These are phyloP conservation scores for Lethenteron reissneri DNA, from an alignment of 2,113 vertebrate genomes.

Conservation along the genomic window DNA sequence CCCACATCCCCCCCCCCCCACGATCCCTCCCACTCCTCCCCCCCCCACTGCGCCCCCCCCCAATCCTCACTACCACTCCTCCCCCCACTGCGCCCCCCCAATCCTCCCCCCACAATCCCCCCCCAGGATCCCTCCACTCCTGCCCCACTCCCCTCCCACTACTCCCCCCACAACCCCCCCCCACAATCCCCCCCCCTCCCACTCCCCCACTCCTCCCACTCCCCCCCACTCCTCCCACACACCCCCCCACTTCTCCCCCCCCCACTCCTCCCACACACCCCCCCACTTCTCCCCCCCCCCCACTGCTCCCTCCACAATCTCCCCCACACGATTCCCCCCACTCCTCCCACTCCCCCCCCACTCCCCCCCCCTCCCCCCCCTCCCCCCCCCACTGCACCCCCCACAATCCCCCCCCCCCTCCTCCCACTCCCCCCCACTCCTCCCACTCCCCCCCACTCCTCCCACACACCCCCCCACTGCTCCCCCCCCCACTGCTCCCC, in stretches of 20 bases:
- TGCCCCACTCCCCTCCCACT: neutral
- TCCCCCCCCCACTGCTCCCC: too few species aligned
- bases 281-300: neutral
- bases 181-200: too few species aligned
- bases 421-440: too few species aligned
- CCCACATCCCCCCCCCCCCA: neutral
- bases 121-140: neutral
- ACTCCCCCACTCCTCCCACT: too few species aligned
- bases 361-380: neutral
- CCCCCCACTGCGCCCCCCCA: too few species aligned
- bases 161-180: too few species aligned
- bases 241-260: neutral
- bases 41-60: neutral
- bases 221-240: too few species aligned
- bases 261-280: neutral
- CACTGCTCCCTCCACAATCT: neutral
- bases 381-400: neutral
- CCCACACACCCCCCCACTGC: too few species aligned
- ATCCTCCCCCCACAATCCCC: neutral
- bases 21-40: neutral
- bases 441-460: neutral
- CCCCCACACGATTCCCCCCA: neutral
- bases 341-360: neutral
- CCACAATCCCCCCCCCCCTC: neutral
- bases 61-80: too few species aligned